phyloP scores from a whole-genome alignment of 2,888 invertebrate species.

The Patella ulyssiponensis region DNA sequence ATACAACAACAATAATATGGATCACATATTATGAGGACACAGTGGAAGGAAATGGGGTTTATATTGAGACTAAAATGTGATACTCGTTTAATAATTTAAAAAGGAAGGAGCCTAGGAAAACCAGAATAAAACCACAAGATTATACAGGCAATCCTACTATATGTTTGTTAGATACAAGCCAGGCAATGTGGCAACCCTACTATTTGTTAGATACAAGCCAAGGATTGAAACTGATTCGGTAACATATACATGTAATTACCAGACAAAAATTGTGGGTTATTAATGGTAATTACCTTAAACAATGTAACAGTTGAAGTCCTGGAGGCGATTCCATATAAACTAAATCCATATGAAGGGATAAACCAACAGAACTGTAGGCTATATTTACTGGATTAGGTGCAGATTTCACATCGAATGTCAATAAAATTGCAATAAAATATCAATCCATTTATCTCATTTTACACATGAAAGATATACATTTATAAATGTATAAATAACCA shows the following conservation, averaged over 20 bases:
- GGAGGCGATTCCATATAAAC: constrained; percentile 68
- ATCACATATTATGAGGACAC: too few species aligned
- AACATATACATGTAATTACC: too few species aligned
- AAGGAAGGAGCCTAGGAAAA: too few species aligned
- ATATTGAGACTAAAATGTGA: too few species aligned
- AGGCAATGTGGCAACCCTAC: not conserved
- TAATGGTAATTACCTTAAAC: constrained; percentile 46
- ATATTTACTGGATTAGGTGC: constrained; percentile 61
- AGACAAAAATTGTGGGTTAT: too few species aligned
- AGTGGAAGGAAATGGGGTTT: too few species aligned
- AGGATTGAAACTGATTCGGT: not conserved
- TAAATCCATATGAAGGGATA: constrained; percentile 66
- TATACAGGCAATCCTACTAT: not conserved
- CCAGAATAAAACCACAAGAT: not conserved
- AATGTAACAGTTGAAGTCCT: constrained; percentile 66
- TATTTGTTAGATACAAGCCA: not conserved
- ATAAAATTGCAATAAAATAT: not conserved
- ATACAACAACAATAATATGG: too few species aligned
- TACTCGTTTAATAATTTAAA: too few species aligned
- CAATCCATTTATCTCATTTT: not conserved
- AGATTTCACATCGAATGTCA: constrained; percentile 60
- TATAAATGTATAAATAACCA: not conserved
- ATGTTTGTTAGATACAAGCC: not conserved
- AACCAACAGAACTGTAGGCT: constrained; percentile 55
- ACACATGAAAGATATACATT: not conserved